Percentiles rank a stretch among this genome's conserved stretches.
Evolutionary conservation across 1,140 invertebrate species (phyloP).

Genomic region (Drosophila tsacasi): DNA sequence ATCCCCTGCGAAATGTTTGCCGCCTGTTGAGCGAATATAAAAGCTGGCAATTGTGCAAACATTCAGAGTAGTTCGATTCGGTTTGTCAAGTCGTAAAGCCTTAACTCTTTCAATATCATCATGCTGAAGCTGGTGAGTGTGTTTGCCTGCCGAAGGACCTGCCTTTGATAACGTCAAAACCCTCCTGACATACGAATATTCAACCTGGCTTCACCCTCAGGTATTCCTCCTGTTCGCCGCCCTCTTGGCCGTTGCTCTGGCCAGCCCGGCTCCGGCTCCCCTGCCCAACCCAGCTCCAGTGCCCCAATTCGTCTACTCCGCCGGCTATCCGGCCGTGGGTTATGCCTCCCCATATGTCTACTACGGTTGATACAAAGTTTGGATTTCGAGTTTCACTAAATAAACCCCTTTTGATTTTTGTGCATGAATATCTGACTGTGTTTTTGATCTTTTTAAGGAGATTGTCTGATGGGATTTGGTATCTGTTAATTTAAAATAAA

Average conservation of each 20-base stretch:
- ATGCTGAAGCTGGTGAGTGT: conserved; percentile 76
- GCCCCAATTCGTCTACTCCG: conserved; percentile 66
- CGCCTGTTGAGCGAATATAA: conserved; percentile 43
- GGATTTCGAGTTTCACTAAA: conserved; percentile 16
- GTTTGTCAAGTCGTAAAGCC: conserved; percentile 44
- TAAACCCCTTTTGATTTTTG: conserved; percentile 17
- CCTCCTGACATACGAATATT: neutral
- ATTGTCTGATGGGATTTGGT: too few species aligned
- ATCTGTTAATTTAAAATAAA: neutral
- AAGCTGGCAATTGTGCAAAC: conserved; percentile 39
- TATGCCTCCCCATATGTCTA: conserved; percentile 71
- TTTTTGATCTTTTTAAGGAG: neutral
- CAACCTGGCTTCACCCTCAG: conserved; percentile 18
- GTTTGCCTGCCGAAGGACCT: conserved; percentile 11
- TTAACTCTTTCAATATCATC: conserved; percentile 29
- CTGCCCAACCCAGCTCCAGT: conserved; percentile 61
- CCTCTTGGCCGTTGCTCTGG: conserved; percentile 61
- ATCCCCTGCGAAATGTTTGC: conserved; percentile 24
- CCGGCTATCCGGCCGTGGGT: conserved; percentile 64
- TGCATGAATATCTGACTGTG: neutral
- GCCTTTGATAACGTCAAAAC: conserved; percentile 14
- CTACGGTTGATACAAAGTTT: conserved; percentile 52
- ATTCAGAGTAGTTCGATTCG: conserved; percentile 57
- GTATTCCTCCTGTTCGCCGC: conserved; percentile 69
- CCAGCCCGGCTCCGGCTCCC: conserved; percentile 57